Base-by-base conservation (phyloP, 2,888 invertebrate species). In the Stenichneumon culpator region DNA sequence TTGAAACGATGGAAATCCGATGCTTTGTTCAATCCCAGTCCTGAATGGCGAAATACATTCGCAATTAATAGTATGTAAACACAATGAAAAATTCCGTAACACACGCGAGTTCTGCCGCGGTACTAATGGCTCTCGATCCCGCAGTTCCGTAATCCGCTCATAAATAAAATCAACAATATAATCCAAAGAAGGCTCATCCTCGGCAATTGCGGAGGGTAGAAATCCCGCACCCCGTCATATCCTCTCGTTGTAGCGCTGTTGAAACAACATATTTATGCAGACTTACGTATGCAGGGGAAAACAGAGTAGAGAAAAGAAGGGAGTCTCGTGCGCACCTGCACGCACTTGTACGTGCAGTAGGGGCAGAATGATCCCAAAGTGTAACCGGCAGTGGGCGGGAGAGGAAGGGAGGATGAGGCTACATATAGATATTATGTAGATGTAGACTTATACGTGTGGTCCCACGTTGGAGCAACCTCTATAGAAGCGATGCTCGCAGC, bases 391-490 rank as follows among this genome's bases (percentile, higher is more conserved):
- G 60, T 3, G 32, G 28, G 16, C 3, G 44, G 44, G 16, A 3
- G 44, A 44, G 16, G 3, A 11, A 3, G 16, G 44, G 3, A 0
- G 44, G 44, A 16, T 4, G 44, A 63, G 16, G 25, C 60, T 28
- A 16, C 60, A 32, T n/a, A 63, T 7, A 32, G 32, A 39, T 19
- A 77, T 77, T 69, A 57, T 60, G 67, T 47, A 67, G 63, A 73
- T 74, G 79, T 19, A 47, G 60, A 68, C 75, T 36, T 74, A 70
- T 63, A 63, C 77, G 65, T 28, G 72, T 22, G 70, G 70, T 75
- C 75, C 79, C 75, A 52, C 69, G 82, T 72, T 60, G 74, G 67
- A 69, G 70, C 79, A 85, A 78, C 84, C 84, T 77, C 73, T 82
- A 47, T 7, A n/a, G 32, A 54, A 79, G 39, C 39, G 63, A 73